Base-by-base conservation (phyloP, 2,113 vertebrate species). In the Egretta garzetta region DNA sequence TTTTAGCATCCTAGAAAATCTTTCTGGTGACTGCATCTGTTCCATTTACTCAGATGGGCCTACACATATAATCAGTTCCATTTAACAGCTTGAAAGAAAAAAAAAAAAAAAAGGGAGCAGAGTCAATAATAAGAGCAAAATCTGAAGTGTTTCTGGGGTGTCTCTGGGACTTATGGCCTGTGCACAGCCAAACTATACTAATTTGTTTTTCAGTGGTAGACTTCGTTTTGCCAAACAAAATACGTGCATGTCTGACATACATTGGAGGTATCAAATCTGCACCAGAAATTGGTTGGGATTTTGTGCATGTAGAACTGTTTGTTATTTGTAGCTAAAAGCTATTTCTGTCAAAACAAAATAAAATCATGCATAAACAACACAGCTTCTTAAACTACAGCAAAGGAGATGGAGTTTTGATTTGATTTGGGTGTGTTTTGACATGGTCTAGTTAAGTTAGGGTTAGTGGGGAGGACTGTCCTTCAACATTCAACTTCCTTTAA, bases 361-460 rank as follows among this genome's bases (percentile, higher is more conserved):
- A 35, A 68, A 47, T 20, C 6, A 43, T 15, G 19, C 32, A 85
- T 10, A 64, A 63, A 52, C 5, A 71, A 2, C 10, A 39, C 1
- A 28, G 6, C 4, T 85, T 67, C 55, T 80, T 37, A 4, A 80
- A 67, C 28, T 58, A 66, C 12, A 56, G 20, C 24, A 80, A 66
- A 56, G 32, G 17, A 82, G 28, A 75, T 4, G 3, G 11, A 58
- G 20, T 28, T 90, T 88, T 70, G 9, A 50, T 66, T 88, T 88
- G 8, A 20, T 6, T 47, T 49, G 17, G 12, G 27, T 55, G 8
- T 3, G 13, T 39, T 86, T 94, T 70, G 41, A 59, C 0, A 0
- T 23, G 33, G 72, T 82, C 28, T 28, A 43, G 15, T 32, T 63
- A 90, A 32, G 8, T 2, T 45, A 24, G 24, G 10, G 4, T 18